Base-by-base conservation (phyloP, 2,113 vertebrate genomes). In the Psittacara wagleri region DNA sequence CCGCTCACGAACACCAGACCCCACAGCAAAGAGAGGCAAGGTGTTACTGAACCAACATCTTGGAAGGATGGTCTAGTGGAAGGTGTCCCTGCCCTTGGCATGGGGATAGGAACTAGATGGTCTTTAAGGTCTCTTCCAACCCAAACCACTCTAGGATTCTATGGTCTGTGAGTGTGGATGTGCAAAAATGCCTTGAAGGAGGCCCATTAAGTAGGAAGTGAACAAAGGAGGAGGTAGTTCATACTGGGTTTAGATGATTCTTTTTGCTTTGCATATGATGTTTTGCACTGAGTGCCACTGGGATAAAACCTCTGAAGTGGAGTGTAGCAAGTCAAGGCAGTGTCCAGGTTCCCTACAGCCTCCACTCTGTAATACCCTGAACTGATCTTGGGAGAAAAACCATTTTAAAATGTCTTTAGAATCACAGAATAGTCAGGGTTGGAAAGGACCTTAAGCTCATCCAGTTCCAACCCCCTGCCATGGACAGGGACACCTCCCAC, bases 171-270 rank as follows among this genome's bases (percentile, higher is more conserved):
- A 59, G 43, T 55, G 6, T 2, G 11, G 28, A 33, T 5, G 19
- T 39, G 25, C 46, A 35, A 2, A 75, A 75, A 8, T 7, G 46
- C 46, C 51, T 66, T 35, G 46, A 33, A 68, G 70, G 33, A 68
- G 48, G 70, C 4, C 59, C 23, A 24, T 31, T 1, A 44, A 52
- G 12, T 1, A 63, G 74, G 55, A 64, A 19, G 24, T 5, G 52
- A 75, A 15, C 4, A 19, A 27, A 48, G 37, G 48, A 31, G 25
- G 15, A 73, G 8, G 37, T 9, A 10, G 9, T n/a, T 87, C 12
- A 4, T 8, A 0, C 16, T 6, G 43, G 25, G 2, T 66, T 76
- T 35, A 11, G 14, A 3, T 70, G 23, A 33, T 4, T 0, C 13
- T 25, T 57, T 55, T 79, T 76, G 28, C 10, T 9, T 72, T n/a